Evolutionary conservation across 2,888 invertebrate species (phyloP), one percentile per base, ranked within the genome.

Genomic region (Chloromyia formosa): DNA sequence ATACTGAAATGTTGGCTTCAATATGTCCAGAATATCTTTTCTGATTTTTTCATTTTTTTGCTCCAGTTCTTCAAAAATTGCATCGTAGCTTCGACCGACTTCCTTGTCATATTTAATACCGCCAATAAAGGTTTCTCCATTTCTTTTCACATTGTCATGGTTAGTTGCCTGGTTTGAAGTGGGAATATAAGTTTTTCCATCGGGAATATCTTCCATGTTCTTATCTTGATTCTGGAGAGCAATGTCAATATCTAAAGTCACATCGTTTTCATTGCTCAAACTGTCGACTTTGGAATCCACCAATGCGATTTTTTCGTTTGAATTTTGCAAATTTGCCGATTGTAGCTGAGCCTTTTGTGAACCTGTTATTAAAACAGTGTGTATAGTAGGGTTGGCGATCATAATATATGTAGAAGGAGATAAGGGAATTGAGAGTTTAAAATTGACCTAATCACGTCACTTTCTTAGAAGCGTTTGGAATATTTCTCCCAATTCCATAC

Each of bases 21-120:
- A 22, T 18, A 71, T 56, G 35, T 71, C 71, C 12, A 71, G 23
- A 20, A 71, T 71, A 56, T 71, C 71, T 20, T 71, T 56, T 58
- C 56, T 56, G 58, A 71, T 71, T 40, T 71, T 56, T n/a, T 71
- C 71, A 56, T 71, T 71, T 40, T 71, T 56, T 14, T 45, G 14
- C 14, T 71, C 71, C 3, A 71, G 58, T 20, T 71, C 40, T 1
- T 71, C 56, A 14, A 71, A 71, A 40, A 71, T 71, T 22, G n/a
- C 40, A 14, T 71, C 71, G 27, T 58, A 71, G 22, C 58, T 20
- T 12, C 9, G 58, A 40, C 1, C 40, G 7, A 56, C 0, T 12
- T 71, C 71, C 5, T 58, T 56, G 18, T 71, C n/a, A 9, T 23
- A 53, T 10, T 7, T n/a, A 16, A 2, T 10, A n/a, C 16, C 53